Evolutionary conservation across 2,113 vertebrate species (phyloP).

Genomic region (Colinus virginianus): DNA sequence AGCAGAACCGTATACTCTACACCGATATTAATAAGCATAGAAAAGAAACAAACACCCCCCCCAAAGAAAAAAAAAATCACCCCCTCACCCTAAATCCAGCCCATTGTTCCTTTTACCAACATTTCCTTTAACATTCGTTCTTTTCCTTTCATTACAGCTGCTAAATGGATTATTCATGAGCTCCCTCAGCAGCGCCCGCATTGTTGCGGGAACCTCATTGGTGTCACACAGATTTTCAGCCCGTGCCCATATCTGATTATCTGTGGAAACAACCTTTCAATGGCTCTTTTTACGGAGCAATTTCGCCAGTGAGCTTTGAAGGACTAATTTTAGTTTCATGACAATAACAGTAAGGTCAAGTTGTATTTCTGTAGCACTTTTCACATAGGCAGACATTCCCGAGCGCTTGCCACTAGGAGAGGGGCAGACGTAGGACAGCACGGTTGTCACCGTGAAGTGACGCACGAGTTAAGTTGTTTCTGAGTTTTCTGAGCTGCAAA

Average conservation of each 20-base stretch:
- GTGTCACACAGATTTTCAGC: conserved; percentile 66
- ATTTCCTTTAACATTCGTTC: conserved; percentile 15
- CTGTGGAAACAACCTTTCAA: conserved; percentile 64
- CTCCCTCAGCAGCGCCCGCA: background rate
- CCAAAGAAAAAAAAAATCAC: too few species aligned
- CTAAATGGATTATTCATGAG: conserved; percentile 63
- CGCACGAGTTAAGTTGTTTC: too few species aligned
- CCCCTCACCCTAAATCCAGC: rapidly evolving
- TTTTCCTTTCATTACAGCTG: background rate
- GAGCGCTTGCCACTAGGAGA: background rate
- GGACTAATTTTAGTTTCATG: conserved; percentile 67
- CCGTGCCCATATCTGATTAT: conserved; percentile 56
- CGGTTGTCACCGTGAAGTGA: background rate
- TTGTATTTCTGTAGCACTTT: conserved; percentile 53
- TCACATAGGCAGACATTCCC: background rate
- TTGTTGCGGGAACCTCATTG: conserved; percentile 56
- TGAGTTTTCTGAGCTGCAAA: background rate
- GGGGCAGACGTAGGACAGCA: background rate
- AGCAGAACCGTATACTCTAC: background rate
- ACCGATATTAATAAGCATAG: background rate
- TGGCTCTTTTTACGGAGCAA: conserved; percentile 8
- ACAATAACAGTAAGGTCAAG: conserved; percentile 63
- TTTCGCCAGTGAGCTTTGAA: conserved; percentile 19
- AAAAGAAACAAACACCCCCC: background rate
- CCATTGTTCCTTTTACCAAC: background rate